Base-by-base conservation (phyloP, 2,888 invertebrate genomes). In the Dasysyrphus albostriatus region DNA sequence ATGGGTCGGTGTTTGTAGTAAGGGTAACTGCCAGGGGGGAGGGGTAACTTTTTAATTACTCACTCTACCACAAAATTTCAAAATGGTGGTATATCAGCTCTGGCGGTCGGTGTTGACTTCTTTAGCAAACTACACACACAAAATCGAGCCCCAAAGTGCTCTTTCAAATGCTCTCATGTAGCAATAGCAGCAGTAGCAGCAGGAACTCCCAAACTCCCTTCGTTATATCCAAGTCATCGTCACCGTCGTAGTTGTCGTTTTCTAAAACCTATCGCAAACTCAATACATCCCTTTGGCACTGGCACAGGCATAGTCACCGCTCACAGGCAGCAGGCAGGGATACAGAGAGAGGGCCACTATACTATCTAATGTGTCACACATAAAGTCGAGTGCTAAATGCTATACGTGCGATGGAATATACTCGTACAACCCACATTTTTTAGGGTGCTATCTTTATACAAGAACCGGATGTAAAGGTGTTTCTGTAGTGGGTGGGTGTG, bases 381-480 rank as follows among this genome's bases (percentile, higher is more conserved):
- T 80, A 84, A 84, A 80, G 72, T 76, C 65, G 73, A 84, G 84
- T 84, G 81, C 80, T 81, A 80, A 84, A 80, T 72, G 69, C 75
- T 80, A 59, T 75, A 78, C 78, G 49, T 67, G 47, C 70, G 24
- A 73, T 77, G 56, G 49, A 72, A 85, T 61, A 29, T 24, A n/a
- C n/a, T n/a, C n/a, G n/a, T n/a, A 61, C 37, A 61, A 77, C 77
- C 69, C 69, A 82, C 85, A 77, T 56, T 37, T 69, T 69, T 70
- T 69, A 47, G 54, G 75, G 70, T 42, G 69, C 58, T 69, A 67
- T 73, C 44, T 61, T 32, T 49, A 34, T 69, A 24, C 37, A 51
- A 39, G 51, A 69, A 24, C 24, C 69, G 69, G 69, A 69, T 69
- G 69, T 54, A 69, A 69, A 69, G 69, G 69, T 69, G 69, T 69